Evolutionary conservation across 1,140 invertebrate species (phyloP).

Genomic region (Pseudobourletiella spinata): DNA sequence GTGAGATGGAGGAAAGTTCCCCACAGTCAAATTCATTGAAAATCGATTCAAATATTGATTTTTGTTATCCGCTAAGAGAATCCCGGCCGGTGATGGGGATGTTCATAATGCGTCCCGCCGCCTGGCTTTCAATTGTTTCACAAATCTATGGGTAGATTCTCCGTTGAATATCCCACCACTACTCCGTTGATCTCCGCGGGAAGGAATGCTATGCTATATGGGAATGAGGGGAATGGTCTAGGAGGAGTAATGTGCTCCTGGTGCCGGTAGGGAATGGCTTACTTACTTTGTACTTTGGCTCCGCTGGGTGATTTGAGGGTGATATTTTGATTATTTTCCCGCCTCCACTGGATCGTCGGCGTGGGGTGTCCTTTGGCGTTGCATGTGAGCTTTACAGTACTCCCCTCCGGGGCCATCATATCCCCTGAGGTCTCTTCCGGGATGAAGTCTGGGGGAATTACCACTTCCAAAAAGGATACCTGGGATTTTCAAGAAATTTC

Average conservation of each 20-base stretch:
- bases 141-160: no score
- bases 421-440: constrained; percentile 52
- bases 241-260: no score
- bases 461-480: constrained; percentile 70
- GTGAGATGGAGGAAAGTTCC: no score
- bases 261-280: no score
- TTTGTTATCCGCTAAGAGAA: no score
- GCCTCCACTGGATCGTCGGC: constrained; percentile 74
- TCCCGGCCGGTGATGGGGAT: no score
- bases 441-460: constrained; percentile 74
- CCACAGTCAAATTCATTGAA: constrained; percentile 23
- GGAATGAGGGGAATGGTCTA: no score
- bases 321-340: constrained; percentile 72
- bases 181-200: no score
- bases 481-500: constrained; percentile 42
- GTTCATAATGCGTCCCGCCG: no score
- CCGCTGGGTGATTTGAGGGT: constrained; percentile 53
- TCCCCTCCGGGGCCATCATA: constrained; percentile 68
- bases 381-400: constrained; percentile 49
- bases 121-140: no score
- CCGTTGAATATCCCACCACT: no score
- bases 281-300: constrained; percentile 54
- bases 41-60: constrained; percentile 19
- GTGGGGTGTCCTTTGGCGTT: constrained; percentile 69
- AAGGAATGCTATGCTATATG: no score